Evolutionary conservation across 1,140 invertebrate species (phyloP), one percentile per base, ranked within the genome.

Genomic region (Patella vulgata): DNA sequence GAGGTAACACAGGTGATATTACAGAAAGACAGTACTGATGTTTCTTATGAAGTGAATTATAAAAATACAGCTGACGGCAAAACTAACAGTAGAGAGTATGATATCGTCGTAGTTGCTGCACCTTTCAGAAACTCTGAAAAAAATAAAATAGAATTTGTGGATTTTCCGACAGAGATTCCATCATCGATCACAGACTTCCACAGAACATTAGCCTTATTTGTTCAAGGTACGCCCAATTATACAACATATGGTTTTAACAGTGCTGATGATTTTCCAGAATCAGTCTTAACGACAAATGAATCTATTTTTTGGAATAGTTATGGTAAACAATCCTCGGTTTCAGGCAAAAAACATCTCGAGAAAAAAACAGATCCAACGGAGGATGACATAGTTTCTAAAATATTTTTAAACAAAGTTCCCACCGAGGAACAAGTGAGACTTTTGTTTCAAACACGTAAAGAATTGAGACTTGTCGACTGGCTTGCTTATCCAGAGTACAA

Each of bases 401-500:
- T 40, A 8, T 70, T 70, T 47, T 19, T 68, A 3, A 68, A 66
- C 52, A 62, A 66, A 48, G 57, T 57, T 0, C 60, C 64, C 21
- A 43, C 82, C 12, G 63, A 84, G 30, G 60, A 79, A 44, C 70
- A 87, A 63, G 43, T 90, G 5, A 64, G 85, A 11, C 57, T 75
- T 21, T 80, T 90, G 40, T 90, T 91, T 74, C 68, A 74, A 46
- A 71, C 84, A 27, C 83, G 86, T 73, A 70, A 82, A 56, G 66
- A 81, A 48, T 51, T 84, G 12, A 63, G 80, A 36, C 75, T 85
- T 11, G 71, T 77, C 14, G 75, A 85, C 62, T 91, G 89, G 90
- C 80, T 86, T 50, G 89, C 89, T 2, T 91, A 91, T 81, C 90
- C 90, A 12, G 77, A 87, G 23, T 91, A 91, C 74, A 36, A 47